These are phyloP conservation scores for Cheilosia impressa DNA, from an alignment of 2,888 invertebrate species.

Conservation along the genomic window DNA sequence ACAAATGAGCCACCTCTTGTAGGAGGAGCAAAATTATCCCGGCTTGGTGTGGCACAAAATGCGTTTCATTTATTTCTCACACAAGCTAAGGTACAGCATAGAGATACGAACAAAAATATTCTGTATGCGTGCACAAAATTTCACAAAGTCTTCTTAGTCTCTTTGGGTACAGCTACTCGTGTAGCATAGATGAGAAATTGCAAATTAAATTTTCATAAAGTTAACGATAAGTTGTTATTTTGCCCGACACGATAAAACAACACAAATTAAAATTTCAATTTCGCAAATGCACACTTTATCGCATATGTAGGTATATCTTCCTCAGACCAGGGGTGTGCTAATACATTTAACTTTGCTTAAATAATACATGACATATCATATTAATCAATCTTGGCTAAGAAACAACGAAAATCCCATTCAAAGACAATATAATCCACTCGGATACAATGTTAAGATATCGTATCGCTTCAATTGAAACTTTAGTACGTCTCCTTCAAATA, in stretches of 20 bases:
- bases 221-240: slow-evolving; percentile 48
- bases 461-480: slow-evolving; percentile 43
- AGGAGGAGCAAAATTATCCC: slow-evolving; percentile 50
- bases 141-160: slow-evolving; percentile 41
- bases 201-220: slow-evolving; percentile 73
- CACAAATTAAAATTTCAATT: slow-evolving; percentile 50
- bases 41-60: slow-evolving; percentile 45
- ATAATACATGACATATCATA: slow-evolving; percentile 52
- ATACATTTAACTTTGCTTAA: slow-evolving; percentile 11
- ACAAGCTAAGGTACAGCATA: slow-evolving; percentile 1
- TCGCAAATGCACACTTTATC: slow-evolving; percentile 59
- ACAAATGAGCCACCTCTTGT: slow-evolving; percentile 55
- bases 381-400: slow-evolving; percentile 55
- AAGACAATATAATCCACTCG: slow-evolving; percentile 49
- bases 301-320: neutral
- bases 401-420: slow-evolving; percentile 46
- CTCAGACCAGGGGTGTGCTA: neutral
- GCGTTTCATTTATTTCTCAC: slow-evolving; percentile 69
- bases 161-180: slow-evolving; percentile 4
- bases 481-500: slow-evolving; percentile 8
- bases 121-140: slow-evolving; percentile 63
- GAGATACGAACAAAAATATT: slow-evolving; percentile 31
- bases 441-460: slow-evolving; percentile 46
- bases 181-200: slow-evolving; percentile 54
- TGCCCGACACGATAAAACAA: slow-evolving; percentile 45